Conservation (phyloP, 1,140 invertebrate species). For the Drosophila leontia region DNA sequence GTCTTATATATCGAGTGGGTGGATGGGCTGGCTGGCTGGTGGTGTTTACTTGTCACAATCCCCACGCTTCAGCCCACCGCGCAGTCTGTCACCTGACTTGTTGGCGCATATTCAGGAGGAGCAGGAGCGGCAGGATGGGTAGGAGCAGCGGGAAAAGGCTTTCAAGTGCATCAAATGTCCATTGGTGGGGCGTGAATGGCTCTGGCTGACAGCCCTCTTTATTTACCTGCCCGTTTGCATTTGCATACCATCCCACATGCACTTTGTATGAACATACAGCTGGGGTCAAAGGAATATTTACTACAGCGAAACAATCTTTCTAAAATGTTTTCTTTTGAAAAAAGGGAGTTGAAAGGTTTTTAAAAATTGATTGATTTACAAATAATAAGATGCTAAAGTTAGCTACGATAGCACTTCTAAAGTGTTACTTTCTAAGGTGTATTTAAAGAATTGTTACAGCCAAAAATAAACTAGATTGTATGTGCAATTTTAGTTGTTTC, state of each 20-base stretch:
- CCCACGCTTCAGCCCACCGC: neutral
- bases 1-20: constrained; percentile 4
- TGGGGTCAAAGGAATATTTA: constrained; percentile 11
- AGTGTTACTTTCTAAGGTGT: too few relatives aligned
- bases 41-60: constrained; percentile 60
- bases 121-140: neutral
- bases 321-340: neutral
- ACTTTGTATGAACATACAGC: constrained; percentile 18
- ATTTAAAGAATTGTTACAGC: too few relatives aligned
- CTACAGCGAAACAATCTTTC: neutral
- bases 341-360: neutral
- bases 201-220: constrained; percentile 29
- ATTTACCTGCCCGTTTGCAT: constrained; percentile 43
- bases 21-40: constrained; percentile 11
- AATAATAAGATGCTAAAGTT: neutral
- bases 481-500: too few relatives aligned
- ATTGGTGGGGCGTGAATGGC: constrained; percentile 61
- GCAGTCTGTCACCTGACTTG: constrained; percentile 69
- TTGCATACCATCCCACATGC: constrained; percentile 41
- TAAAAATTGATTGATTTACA: neutral
- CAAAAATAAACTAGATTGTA: too few relatives aligned
- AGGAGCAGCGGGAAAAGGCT: constrained; percentile 51
- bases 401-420: too few relatives aligned
- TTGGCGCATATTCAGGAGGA: constrained; percentile 46
- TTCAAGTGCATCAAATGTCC: constrained; percentile 79